A percentile compares a stretch with the other conserved stretches of the same genome.
Conservation (phyloP, 2,888 invertebrate species). For the Agrotis segetum region DNA sequence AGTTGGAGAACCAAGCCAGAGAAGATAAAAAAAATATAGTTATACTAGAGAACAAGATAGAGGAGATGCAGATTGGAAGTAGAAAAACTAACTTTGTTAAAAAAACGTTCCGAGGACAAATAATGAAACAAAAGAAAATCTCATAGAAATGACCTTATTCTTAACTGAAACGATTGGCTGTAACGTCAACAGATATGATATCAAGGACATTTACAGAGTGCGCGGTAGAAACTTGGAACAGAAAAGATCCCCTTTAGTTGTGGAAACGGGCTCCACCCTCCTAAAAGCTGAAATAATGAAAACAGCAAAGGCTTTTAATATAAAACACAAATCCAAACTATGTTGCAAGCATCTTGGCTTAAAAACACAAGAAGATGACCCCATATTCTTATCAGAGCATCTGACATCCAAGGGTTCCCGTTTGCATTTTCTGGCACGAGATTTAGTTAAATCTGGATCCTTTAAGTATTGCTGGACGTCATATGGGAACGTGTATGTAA, state of each 20-base stretch:
- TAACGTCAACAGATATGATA: not conserved
- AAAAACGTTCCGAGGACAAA: not conserved
- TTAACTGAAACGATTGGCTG: conserved; percentile 2
- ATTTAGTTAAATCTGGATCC: conserved; percentile 2
- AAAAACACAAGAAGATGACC: conserved; percentile 15
- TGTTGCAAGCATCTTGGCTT: conserved; percentile 23
- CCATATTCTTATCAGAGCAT: conserved; percentile 21
- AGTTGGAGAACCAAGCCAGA: conserved; percentile 1
- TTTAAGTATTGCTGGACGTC: conserved; percentile 4
- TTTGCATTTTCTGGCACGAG: conserved; percentile 4
- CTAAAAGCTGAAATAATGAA: conserved; percentile 15
- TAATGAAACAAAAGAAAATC: conserved; percentile 3
- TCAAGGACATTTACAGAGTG: too few species aligned
- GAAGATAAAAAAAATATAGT: conserved; percentile 8
- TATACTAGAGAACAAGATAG: conserved; percentile 7
- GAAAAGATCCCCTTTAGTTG: too few species aligned
- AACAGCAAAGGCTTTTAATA: conserved; percentile 15
- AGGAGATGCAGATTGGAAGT: not conserved
- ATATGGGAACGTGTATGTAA: conserved; percentile 3
- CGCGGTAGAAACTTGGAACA: too few species aligned
- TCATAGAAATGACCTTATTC: not conserved
- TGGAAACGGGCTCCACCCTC: not conserved
- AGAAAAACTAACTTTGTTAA: too few species aligned
- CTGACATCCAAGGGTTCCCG: conserved; percentile 17
- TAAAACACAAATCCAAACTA: conserved; percentile 11